A percentile compares a stretch with the other conserved stretches of the same genome.
Conservation (phyloP, 2,113 vertebrate genomes). For the Formicarius rufipectus region DNA sequence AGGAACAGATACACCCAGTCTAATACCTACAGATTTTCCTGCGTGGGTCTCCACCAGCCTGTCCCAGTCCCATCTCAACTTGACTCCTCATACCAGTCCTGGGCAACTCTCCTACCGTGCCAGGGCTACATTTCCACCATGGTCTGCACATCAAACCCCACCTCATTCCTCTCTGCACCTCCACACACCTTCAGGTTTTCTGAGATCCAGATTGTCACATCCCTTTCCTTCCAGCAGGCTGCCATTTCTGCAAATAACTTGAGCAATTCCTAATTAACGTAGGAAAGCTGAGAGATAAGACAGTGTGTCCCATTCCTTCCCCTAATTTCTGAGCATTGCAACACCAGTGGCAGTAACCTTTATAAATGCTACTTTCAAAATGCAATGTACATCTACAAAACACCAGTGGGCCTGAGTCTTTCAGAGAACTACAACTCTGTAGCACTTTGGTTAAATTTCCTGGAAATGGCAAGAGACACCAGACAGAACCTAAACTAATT, state of each 20-base stretch:
- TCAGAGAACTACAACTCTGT: background rate
- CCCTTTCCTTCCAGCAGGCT: background rate
- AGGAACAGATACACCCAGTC: background rate
- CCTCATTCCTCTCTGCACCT: background rate
- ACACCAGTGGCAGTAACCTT: background rate
- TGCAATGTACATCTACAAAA: background rate
- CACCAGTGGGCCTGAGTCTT: background rate
- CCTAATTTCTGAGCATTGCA: background rate
- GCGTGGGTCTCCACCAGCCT: background rate
- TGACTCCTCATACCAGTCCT: background rate
- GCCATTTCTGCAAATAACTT: background rate
- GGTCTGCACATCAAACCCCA: background rate
- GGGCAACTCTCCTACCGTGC: background rate
- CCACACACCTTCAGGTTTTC: background rate
- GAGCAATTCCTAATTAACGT: background rate
- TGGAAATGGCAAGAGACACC: background rate
- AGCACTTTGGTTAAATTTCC: background rate
- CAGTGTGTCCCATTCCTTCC: background rate
- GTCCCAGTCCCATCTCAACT: background rate
- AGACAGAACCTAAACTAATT: background rate
- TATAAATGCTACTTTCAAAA: background rate
- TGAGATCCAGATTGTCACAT: background rate
- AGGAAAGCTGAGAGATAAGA: background rate
- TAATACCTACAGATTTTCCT: background rate
- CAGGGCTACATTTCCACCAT: accelerated